Evolutionary conservation across 2,797 vertebrate species (phyloP).

Genomic region (Hyperoplus lanceolatus): DNA sequence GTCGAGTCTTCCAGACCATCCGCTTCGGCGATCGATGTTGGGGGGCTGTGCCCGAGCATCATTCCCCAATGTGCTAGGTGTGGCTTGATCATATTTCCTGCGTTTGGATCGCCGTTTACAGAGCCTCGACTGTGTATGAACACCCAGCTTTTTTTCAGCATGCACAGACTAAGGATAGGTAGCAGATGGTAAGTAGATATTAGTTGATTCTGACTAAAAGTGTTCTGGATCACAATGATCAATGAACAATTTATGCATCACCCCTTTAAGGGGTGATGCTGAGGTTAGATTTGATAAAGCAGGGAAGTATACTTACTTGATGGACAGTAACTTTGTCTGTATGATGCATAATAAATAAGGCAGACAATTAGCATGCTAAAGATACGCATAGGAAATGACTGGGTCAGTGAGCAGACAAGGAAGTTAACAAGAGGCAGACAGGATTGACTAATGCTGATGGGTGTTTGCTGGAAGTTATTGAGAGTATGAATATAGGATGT

Average conservation of each 20-base stretch:
- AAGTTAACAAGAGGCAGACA: constrained; percentile 40
- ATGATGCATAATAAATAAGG: constrained; percentile 75
- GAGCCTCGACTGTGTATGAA: too few relatives aligned
- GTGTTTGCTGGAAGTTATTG: constrained; percentile 14
- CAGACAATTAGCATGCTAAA: constrained; percentile 66
- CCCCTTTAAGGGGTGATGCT: constrained; percentile 21
- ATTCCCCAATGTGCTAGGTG: too few relatives aligned
- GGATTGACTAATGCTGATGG: constrained; percentile 34
- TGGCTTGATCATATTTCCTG: too few relatives aligned
- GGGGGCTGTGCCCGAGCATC: too few relatives aligned
- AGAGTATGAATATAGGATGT: constrained; percentile 15
- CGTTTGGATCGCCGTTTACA: too few relatives aligned
- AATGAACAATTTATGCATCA: constrained; percentile 43
- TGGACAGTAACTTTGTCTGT: constrained; percentile 51
- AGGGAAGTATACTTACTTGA: constrained; percentile 26
- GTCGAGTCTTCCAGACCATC: constrained; percentile 3
- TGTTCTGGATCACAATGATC: too few relatives aligned
- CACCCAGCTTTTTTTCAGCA: too few relatives aligned
- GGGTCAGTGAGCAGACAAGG: constrained; percentile 47
- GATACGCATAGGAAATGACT: constrained; percentile 66
- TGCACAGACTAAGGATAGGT: too few relatives aligned
- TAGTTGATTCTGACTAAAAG: too few relatives aligned
- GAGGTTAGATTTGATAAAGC: constrained; percentile 35
- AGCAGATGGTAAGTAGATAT: too few relatives aligned
- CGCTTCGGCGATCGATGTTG: too few relatives aligned